phyloP scores from a whole-genome alignment of 2,113 vertebrate genomes.

The Grammomys surdaster region DNA sequence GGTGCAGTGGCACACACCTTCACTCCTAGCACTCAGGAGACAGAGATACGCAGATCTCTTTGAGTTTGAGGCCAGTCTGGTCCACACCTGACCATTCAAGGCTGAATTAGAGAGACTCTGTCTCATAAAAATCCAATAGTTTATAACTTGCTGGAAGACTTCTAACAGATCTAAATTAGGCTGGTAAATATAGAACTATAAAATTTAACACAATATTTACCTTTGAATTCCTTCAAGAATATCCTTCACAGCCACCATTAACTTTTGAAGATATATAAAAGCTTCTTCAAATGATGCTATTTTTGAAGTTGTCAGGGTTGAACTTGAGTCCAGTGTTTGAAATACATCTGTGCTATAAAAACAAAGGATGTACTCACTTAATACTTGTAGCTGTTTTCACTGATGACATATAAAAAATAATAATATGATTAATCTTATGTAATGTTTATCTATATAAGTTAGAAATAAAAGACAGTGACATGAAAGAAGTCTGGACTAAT shows the following conservation, averaged over 20 bases:
- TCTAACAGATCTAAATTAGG: conserved; percentile 19
- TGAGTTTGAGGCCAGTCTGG: background rate
- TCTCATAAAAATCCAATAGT: background rate
- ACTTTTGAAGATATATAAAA: conserved; percentile 90
- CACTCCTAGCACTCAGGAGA: background rate
- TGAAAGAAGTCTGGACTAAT: background rate
- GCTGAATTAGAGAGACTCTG: background rate
- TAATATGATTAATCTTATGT: conserved; percentile 11
- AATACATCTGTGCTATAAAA: conserved; percentile 85
- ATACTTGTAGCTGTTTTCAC: background rate
- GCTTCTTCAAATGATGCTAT: conserved; percentile 90
- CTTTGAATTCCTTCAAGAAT: conserved; percentile 92
- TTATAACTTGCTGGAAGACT: conserved; percentile 27
- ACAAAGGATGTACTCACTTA: conserved; percentile 4
- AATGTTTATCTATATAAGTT: conserved; percentile 17
- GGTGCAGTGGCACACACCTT: background rate
- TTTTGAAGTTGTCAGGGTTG: conserved; percentile 76
- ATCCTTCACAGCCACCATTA: conserved; percentile 90
- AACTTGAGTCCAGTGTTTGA: conserved; percentile 82
- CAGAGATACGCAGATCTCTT: background rate
- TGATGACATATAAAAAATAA: background rate
- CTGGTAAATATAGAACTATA: background rate
- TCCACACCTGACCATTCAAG: background rate
- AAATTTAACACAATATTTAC: conserved; percentile 83
- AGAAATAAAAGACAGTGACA: conserved; percentile 7